These are phyloP conservation scores for Ferrisia virgata DNA, from an alignment of 2,888 invertebrate species.

Conservation along the genomic window DNA sequence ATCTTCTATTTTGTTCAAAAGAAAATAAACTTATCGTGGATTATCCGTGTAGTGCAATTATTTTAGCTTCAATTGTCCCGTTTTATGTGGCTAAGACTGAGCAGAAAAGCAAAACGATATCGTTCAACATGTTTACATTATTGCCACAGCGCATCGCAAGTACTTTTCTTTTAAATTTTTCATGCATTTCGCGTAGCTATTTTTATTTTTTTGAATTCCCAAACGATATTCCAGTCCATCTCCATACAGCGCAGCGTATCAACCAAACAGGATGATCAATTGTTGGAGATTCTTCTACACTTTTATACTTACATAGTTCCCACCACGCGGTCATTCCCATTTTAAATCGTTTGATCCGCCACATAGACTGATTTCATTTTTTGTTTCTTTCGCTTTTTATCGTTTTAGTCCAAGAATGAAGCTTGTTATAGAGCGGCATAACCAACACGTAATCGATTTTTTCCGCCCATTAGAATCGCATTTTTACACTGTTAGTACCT, in stretches of 20 bases:
- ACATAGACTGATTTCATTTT: constrained; percentile 15
- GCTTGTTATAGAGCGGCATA: constrained; percentile 32
- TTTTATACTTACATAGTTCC: background rate
- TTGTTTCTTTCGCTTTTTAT: constrained; percentile 1
- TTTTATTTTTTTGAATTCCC: background rate
- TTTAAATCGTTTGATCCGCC: constrained; percentile 29
- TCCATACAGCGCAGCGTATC: background rate
- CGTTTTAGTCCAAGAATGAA: background rate
- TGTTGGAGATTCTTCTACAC: background rate
- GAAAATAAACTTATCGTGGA: too few relatives aligned
- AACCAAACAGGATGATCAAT: background rate
- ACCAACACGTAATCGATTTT: background rate
- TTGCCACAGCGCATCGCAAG: too few relatives aligned
- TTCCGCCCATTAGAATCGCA: constrained; percentile 30
- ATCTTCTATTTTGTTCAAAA: too few relatives aligned
- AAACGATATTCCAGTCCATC: background rate
- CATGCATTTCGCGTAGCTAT: background rate
- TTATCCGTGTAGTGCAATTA: too few relatives aligned
- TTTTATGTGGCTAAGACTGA: too few relatives aligned
- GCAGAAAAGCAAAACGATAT: too few relatives aligned
- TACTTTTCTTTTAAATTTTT: background rate
- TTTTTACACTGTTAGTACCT: background rate
- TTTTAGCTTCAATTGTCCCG: too few relatives aligned
- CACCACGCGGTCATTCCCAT: constrained; percentile 32
- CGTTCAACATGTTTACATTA: too few relatives aligned